Percentiles rank a stretch among this genome's conserved stretches.
These are phyloP conservation scores for Microplitis manilae DNA, from an alignment of 2,888 invertebrate species.

Conservation along the genomic window DNA sequence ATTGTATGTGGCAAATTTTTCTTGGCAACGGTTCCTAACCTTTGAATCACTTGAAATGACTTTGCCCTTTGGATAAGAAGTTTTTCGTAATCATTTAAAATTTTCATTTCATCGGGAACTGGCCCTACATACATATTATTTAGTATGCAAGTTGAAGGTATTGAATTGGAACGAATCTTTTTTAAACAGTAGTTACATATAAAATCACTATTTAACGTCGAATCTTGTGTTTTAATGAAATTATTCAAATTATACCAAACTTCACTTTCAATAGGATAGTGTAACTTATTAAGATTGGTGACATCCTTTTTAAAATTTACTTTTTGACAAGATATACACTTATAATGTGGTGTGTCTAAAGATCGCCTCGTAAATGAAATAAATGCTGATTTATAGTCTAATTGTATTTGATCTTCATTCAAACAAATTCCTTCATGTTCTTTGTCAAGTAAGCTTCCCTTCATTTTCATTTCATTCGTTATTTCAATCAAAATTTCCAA, in stretches of 20 bases:
- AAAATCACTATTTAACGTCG: not conserved
- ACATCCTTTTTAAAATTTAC: not conserved
- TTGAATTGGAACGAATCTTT: not conserved
- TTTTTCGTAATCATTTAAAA: not conserved
- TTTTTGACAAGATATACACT: slow-evolving; percentile 22
- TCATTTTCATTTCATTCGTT: not conserved
- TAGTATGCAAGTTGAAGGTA: not conserved
- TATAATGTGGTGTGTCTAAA: not conserved
- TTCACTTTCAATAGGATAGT: not conserved
- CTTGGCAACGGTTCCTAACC: slow-evolving; percentile 59
- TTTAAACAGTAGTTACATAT: not conserved
- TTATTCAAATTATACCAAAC: not conserved
- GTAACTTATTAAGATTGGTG: not conserved
- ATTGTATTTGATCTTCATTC: slow-evolving; percentile 18
- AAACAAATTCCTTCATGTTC: not conserved
- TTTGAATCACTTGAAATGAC: slow-evolving; percentile 61
- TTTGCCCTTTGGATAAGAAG: slow-evolving; percentile 41
- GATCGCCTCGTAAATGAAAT: not conserved
- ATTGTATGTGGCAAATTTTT: slow-evolving; percentile 55
- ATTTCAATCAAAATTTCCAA: not conserved
- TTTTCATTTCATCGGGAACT: slow-evolving; percentile 43
- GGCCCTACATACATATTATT: slow-evolving; percentile 41
- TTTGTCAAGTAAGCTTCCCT: not conserved
- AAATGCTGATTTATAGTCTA: slow-evolving; percentile 23
- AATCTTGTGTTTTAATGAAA: not conserved